Base-by-base conservation (phyloP, 2,113 vertebrate species). In the Lagenorhynchus albirostris region DNA sequence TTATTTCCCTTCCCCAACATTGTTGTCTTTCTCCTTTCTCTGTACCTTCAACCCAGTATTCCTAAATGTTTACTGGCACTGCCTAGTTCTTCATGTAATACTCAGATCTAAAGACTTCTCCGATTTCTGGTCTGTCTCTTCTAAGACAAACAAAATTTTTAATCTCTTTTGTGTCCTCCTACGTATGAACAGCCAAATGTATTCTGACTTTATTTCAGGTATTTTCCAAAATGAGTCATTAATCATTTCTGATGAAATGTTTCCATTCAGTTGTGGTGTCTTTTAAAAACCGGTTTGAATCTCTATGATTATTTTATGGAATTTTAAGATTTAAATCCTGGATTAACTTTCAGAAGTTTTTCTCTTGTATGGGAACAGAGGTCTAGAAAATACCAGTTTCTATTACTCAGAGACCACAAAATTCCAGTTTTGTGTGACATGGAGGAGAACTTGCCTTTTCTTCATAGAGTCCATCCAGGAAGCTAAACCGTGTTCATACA, bases 221-320 rank as follows among this genome's bases (percentile, higher is more conserved):
- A 82, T 93, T 91, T 92, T 92, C 85, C 70, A 85, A 55, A 63
- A 80, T 68, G 53, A 95, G 53, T 77, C 71, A 79, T 82, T 60
- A 67, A 31, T 94, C 23, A 67, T 86, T 79, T 96, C 31, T 55
- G 44, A 94, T 47, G 29, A 94, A 67, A 62, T 87, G 25, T 94
- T 97, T 94, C 60, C 85, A 73, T 92, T 95, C 44, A 79, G 6
- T 81, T 73, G 38, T 93, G 81, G 23, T 80, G 6, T 77, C 70
- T 91, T 88, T 84, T n/a, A 84, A 88, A 92, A 96, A 77, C 1
- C 13, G 18, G 2, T 80, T 96, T 89, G 47, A 67, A 80, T 41
- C 26, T 89, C 41, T 92, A 8, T 14, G n/a, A 55, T 81, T 88
- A 26, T 81, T 33, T 83, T 83, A 38, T 95, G 33, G n/a, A 76